Conservation (phyloP, 2,113 vertebrate genomes). For the Indicator indicator region DNA sequence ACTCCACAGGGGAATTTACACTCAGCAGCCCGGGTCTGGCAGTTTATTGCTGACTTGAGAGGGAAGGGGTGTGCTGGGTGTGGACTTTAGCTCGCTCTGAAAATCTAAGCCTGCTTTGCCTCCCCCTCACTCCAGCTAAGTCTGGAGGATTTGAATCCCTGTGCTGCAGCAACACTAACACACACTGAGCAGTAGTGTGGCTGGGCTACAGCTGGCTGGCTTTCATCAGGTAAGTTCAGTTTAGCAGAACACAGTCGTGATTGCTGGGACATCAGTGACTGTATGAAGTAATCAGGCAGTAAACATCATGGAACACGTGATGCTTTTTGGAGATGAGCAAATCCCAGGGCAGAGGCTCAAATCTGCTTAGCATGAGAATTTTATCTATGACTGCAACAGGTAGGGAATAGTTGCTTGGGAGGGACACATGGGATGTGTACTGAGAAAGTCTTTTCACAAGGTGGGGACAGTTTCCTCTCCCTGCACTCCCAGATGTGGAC, state of each 20-base stretch:
- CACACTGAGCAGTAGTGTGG: fast-evolving
- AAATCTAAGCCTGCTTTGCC: neutral
- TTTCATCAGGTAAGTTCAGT: neutral
- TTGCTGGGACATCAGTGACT: neutral
- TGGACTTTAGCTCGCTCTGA: neutral
- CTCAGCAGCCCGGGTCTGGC: neutral
- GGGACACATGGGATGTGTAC: neutral
- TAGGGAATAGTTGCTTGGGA: neutral
- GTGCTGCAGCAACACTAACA: neutral
- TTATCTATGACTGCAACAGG: neutral
- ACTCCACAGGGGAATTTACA: neutral
- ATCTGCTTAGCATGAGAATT: neutral
- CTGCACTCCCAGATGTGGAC: neutral
- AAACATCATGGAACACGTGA: neutral
- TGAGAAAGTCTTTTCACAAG: neutral
- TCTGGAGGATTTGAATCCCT: neutral
- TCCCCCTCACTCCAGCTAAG: neutral
- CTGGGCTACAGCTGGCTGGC: neutral
- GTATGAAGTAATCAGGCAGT: neutral
- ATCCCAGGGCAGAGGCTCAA: neutral
- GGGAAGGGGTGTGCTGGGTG: neutral
- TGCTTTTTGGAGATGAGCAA: neutral
- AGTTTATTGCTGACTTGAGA: conserved; percentile 26
- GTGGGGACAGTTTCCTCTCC: neutral
- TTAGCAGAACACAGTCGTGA: neutral